A percentile compares a stretch with the other conserved stretches of the same genome.
Evolutionary conservation across 2,888 invertebrate genomes (phyloP).

Genomic region (Drosophila aldrichi): DNA sequence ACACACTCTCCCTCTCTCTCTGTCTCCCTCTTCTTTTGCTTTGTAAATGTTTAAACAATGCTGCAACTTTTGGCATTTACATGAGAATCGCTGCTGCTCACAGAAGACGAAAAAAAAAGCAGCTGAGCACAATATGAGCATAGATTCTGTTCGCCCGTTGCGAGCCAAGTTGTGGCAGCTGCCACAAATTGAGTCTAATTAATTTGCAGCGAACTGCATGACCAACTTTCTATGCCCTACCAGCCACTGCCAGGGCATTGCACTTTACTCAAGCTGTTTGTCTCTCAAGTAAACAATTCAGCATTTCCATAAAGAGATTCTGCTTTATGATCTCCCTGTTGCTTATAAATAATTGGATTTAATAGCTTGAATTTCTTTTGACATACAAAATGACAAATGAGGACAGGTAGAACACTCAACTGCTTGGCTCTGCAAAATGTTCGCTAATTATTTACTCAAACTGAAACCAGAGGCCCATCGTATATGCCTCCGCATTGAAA

Average conservation of each 20-base stretch:
- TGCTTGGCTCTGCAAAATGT: not conserved
- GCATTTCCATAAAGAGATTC: not conserved
- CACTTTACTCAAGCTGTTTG: not conserved
- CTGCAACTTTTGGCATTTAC: conserved; percentile 75
- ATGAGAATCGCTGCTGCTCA: conserved; percentile 65
- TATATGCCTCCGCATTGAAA: not conserved
- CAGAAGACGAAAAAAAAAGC: conserved; percentile 9
- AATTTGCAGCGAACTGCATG: conserved; percentile 66
- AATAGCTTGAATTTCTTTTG: not conserved
- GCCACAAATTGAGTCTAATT: conserved; percentile 75
- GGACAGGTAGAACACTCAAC: not conserved
- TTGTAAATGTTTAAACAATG: conserved; percentile 60
- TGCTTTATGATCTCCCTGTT: no score
- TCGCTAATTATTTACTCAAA: not conserved
- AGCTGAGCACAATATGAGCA: conserved; percentile 65
- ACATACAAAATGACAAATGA: not conserved
- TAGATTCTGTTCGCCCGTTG: conserved; percentile 56
- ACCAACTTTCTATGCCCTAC: conserved; percentile 52
- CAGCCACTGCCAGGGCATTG: not conserved
- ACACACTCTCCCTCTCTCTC: not conserved
- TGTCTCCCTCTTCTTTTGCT: not conserved
- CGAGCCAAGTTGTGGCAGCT: conserved; percentile 21
- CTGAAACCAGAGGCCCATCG: no score
- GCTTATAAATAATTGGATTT: no score
- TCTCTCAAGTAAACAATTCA: not conserved